A percentile compares a stretch with the other conserved stretches of the same genome.
Conservation (phyloP, 2,888 invertebrate genomes). For the Hypselothyrea guttata region DNA sequence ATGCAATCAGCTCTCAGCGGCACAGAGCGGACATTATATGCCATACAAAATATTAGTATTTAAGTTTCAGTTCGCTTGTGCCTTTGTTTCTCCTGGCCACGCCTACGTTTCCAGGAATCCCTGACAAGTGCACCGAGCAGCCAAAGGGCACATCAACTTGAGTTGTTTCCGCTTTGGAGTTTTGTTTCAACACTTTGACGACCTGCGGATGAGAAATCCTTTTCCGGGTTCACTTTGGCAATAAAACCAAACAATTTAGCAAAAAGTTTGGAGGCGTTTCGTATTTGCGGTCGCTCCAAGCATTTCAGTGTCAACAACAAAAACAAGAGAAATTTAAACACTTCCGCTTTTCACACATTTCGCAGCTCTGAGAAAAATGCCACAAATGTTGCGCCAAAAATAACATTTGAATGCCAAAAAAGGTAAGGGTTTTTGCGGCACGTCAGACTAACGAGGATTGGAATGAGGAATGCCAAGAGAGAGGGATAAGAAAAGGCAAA, state of each 20-base stretch:
- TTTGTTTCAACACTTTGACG: constrained; percentile 35
- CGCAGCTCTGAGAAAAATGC: constrained; percentile 32
- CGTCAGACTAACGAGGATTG: constrained; percentile 48
- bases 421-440: constrained; percentile 64
- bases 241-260: constrained; percentile 46
- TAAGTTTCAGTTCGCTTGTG: background rate
- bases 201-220: constrained; percentile 40
- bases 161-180: constrained; percentile 39
- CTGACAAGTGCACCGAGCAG: constrained; percentile 36
- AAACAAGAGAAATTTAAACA: constrained; percentile 38
- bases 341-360: constrained; percentile 67
- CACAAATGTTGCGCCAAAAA: constrained; percentile 68
- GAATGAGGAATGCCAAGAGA: constrained; percentile 15
- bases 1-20: constrained; percentile 7
- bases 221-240: constrained; percentile 42
- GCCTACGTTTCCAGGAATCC: constrained; percentile 26
- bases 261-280: constrained; percentile 52
- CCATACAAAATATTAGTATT: constrained; percentile 6
- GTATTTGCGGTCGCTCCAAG: constrained; percentile 48
- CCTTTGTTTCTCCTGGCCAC: constrained; percentile 12
- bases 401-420: constrained; percentile 72
- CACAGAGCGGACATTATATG: background rate
- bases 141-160: constrained; percentile 45
- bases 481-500: too few species aligned
- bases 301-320: constrained; percentile 46